Base-by-base conservation (phyloP, 2,797 vertebrate genomes). In the Hapalemur alaotrensis region DNA sequence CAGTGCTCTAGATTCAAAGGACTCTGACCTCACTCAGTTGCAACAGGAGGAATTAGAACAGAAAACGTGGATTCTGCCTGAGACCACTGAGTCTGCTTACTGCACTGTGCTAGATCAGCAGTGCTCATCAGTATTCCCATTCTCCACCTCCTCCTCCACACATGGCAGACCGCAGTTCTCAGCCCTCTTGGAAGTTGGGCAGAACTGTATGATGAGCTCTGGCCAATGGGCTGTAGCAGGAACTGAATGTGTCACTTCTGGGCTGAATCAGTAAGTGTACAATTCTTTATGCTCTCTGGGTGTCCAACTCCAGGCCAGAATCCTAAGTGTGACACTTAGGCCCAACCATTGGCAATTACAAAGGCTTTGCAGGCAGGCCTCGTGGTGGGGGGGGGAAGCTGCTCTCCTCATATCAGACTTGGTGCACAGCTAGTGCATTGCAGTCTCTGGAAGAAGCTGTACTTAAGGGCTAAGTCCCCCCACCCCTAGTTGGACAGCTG, bases 371-470 rank as follows among this genome's bases (percentile, higher is more conserved):
- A 28, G 4, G 63, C 6, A 73, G 38, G 38, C 38, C 38, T 38
- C 38, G 4, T 38, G 38, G 5, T 28, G 10, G 11, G 3, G 17
- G 17, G 28, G 2, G 6, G 12, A 54, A n/a, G 54, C 54, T 46
- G 25, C 3, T 20, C 8, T 78, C 11, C 11, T 83, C 12, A 10
- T 12, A 15, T 6, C 12, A 52, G 54, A 10, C 6, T 30, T 35
- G 41, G 63, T n/a, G 20, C 41, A 67, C 0, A 0, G 4, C 28
- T 1, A 23, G 20, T 5, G 13, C 18, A 15, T 30, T 61, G 28
- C 15, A 14, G 2, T 83, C 48, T 79, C 52, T 54, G 30, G 23
- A 91, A 61, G 25, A 76, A 95, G 52, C 15, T 13, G 4, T 73
- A 20, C 50, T 59, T 73, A 35, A 48, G 7, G 48, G 72, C 11